Evolutionary conservation across 2,888 invertebrate genomes (phyloP).

Genomic region (Cerceris ruficornis): DNA sequence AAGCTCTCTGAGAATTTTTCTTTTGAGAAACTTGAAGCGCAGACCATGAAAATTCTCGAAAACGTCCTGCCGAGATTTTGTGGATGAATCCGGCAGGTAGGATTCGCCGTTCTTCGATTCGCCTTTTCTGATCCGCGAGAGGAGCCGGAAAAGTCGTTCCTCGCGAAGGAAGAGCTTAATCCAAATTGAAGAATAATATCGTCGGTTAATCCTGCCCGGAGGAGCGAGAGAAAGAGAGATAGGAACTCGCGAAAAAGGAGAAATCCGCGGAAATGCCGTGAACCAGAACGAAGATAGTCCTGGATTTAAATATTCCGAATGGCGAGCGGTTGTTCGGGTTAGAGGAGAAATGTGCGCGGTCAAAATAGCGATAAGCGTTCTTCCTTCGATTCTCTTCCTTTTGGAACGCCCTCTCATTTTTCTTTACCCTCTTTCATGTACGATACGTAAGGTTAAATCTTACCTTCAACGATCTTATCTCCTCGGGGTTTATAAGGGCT

Average conservation of each 20-base stretch:
- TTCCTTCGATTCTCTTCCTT: conserved; percentile 10
- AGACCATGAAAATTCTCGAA: conserved; percentile 9
- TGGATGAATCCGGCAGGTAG: conserved; percentile 38
- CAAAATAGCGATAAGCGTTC: conserved; percentile 41
- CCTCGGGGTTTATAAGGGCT: conserved; percentile 11
- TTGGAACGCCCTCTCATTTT: conserved; percentile 8
- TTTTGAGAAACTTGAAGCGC: neutral
- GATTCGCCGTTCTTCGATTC: conserved; percentile 48
- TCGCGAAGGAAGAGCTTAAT: conserved; percentile 56
- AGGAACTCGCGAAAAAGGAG: conserved; percentile 32
- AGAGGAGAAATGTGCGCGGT: conserved; percentile 12
- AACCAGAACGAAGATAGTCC: conserved; percentile 15
- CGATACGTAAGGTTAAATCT: conserved; percentile 34
- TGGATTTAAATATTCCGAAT: conserved; percentile 61
- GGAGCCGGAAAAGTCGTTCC: conserved; percentile 41
- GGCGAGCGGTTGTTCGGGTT: conserved; percentile 19
- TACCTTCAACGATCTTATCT: conserved; percentile 28
- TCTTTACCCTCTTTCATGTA: conserved; percentile 5
- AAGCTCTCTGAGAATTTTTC: neutral
- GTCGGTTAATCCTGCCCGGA: conserved; percentile 52
- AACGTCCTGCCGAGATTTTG: conserved; percentile 3
- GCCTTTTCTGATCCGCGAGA: conserved; percentile 34
- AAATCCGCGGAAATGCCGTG: conserved; percentile 16
- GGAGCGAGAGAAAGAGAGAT: conserved; percentile 11
- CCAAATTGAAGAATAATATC: conserved; percentile 74